These are phyloP conservation scores for Stictonetta naevosa DNA, from an alignment of 2,113 vertebrate species.

Conservation along the genomic window DNA sequence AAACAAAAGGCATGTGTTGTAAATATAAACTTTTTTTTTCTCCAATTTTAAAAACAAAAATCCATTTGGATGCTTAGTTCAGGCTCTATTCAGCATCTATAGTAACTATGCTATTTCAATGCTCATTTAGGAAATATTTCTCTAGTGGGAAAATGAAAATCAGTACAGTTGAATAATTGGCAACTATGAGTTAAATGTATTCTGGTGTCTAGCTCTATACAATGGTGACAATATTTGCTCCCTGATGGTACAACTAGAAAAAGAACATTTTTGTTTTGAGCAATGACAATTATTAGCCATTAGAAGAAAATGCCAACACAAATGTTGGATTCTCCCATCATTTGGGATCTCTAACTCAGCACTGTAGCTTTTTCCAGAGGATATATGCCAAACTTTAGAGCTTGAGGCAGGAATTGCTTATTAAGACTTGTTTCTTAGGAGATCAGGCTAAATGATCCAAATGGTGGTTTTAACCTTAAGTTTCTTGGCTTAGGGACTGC, in stretches of 20 bases:
- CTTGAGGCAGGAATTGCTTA: background rate
- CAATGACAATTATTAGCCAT: background rate
- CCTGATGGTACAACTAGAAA: background rate
- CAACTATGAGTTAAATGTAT: background rate
- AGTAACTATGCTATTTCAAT: conserved; percentile 2
- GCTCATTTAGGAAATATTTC: conserved; percentile 16
- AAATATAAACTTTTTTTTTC: conserved; percentile 41
- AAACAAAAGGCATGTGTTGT: conserved; percentile 72
- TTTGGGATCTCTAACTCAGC: background rate
- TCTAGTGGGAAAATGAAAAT: background rate
- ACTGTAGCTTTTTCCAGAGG: background rate
- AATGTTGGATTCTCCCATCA: background rate
- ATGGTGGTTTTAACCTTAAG: background rate
- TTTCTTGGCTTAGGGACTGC: background rate
- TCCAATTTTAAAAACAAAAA: conserved; percentile 20
- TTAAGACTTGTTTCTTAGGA: background rate
- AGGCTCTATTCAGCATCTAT: background rate
- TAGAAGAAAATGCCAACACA: background rate
- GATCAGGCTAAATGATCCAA: background rate
- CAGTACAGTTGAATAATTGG: background rate
- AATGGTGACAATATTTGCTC: background rate
- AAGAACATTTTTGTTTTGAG: background rate
- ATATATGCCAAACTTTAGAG: background rate
- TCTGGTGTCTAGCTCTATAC: background rate
- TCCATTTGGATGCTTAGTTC: background rate